Conservation (phyloP, 2,888 invertebrate genomes). For the Pedicia rivosa region DNA sequence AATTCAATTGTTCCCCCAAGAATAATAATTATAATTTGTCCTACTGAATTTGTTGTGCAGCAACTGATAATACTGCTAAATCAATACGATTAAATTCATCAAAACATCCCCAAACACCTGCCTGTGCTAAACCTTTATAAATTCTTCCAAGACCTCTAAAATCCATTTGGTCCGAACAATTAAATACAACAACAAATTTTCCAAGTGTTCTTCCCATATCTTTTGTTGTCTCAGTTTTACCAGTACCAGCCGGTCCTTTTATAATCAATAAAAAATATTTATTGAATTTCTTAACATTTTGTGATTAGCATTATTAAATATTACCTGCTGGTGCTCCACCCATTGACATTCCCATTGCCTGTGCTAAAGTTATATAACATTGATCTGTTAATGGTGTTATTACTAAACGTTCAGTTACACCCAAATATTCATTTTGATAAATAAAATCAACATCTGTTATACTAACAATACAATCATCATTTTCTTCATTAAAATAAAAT, state of each 20-base stretch:
- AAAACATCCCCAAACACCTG: constrained; percentile 77
- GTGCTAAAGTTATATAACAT: constrained; percentile 71
- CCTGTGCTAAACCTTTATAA: constrained; percentile 61
- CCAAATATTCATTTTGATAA: constrained; percentile 71
- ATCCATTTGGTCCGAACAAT: constrained; percentile 83
- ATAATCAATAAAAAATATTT: too few relatives aligned
- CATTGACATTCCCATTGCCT: constrained; percentile 52
- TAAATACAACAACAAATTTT: constrained; percentile 74
- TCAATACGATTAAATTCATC: constrained; percentile 80
- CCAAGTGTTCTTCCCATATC: constrained; percentile 75
- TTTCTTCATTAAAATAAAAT: constrained; percentile 61
- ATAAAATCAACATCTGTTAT: constrained; percentile 66
- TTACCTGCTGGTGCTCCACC: constrained; percentile 85
- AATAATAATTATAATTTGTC: background rate
- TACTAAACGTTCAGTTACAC: constrained; percentile 64
- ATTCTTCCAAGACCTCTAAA: constrained; percentile 54
- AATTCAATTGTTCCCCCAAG: too few relatives aligned
- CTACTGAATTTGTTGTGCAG: constrained; percentile 60
- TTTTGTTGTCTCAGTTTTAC: constrained; percentile 75
- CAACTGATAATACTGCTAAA: constrained; percentile 67
- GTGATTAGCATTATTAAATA: too few relatives aligned
- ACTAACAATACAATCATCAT: constrained; percentile 48
- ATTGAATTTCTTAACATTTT: too few relatives aligned
- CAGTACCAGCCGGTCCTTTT: constrained; percentile 76
- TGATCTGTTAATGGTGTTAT: constrained; percentile 73